phyloP scores from a whole-genome alignment of 1,140 invertebrate species.

The Nautilus pompilius region DNA sequence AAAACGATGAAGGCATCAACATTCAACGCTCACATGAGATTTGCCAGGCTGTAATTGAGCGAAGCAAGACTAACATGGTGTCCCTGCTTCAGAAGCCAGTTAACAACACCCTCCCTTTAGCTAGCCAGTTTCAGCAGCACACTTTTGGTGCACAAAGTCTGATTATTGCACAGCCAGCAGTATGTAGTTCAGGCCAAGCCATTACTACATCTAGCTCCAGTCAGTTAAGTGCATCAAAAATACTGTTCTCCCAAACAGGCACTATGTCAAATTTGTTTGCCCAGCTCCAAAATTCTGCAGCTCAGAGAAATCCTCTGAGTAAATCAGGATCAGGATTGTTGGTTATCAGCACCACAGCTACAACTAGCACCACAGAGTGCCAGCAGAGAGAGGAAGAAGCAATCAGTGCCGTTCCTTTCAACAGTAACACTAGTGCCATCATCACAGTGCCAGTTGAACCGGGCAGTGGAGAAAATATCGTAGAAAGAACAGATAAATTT shows the following conservation, averaged over 20 bases:
- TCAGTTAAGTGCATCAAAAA: slow-evolving; percentile 31
- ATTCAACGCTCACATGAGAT: slow-evolving; percentile 92
- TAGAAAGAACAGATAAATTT: not conserved
- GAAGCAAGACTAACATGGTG: slow-evolving; percentile 13
- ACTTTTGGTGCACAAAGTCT: not conserved
- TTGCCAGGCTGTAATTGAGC: slow-evolving; percentile 88
- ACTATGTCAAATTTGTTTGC: slow-evolving; percentile 3
- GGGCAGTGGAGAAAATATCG: not conserved
- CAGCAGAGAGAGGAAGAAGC: not conserved
- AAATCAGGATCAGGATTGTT: not conserved
- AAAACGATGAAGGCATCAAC: slow-evolving; percentile 68
- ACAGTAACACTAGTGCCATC: not conserved
- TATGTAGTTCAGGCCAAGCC: not conserved
- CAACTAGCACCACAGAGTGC: not conserved
- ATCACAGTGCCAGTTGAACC: not conserved
- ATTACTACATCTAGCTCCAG: slow-evolving; percentile 1
- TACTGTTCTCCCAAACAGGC: slow-evolving; percentile 26
- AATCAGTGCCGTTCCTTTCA: not conserved
- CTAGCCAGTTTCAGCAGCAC: not conserved
- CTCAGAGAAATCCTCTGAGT: too few species aligned
- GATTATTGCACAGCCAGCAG: not conserved
- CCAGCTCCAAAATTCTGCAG: not conserved
- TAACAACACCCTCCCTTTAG: not conserved
- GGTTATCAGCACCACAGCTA: not conserved
- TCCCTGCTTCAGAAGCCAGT: slow-evolving; percentile 1